Conservation (phyloP, 2,113 vertebrate genomes). For the Synodontis membranacea region DNA sequence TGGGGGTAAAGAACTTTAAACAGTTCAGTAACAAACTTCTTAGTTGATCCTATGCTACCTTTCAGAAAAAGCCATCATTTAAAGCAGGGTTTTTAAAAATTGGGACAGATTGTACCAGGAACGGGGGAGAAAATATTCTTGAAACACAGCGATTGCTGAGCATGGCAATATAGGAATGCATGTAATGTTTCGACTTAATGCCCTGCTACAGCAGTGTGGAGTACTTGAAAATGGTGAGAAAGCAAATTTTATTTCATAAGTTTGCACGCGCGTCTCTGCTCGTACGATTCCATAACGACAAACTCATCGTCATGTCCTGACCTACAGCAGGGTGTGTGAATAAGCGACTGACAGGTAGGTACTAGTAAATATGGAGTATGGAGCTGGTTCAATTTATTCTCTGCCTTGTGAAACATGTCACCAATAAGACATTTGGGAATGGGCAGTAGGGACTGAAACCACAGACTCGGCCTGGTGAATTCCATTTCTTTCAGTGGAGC, state of each 20-base stretch:
- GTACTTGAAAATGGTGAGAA: neutral
- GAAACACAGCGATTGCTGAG: slow-evolving; percentile 5
- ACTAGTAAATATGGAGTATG: neutral
- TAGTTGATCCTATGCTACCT: neutral
- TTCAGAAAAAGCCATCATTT: slow-evolving; percentile 1
- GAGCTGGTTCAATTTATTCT: neutral
- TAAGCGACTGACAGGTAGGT: neutral
- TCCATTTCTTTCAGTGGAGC: neutral
- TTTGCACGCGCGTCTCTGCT: neutral
- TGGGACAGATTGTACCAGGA: neutral
- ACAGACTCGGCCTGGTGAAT: neutral
- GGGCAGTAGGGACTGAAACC: neutral
- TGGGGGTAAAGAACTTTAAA: neutral
- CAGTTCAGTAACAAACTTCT: slow-evolving; percentile 8
- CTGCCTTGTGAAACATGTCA: neutral
- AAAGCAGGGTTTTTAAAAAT: neutral
- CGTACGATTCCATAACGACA: neutral
- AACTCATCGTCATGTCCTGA: neutral
- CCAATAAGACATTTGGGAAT: neutral
- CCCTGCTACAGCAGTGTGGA: neutral
- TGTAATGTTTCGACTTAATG: slow-evolving; percentile 28
- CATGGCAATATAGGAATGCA: slow-evolving; percentile 7
- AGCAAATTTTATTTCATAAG: neutral
- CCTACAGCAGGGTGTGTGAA: neutral
- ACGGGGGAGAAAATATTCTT: neutral